Base-by-base conservation (phyloP, 2,113 vertebrate genomes). In the Mugil cephalus region DNA sequence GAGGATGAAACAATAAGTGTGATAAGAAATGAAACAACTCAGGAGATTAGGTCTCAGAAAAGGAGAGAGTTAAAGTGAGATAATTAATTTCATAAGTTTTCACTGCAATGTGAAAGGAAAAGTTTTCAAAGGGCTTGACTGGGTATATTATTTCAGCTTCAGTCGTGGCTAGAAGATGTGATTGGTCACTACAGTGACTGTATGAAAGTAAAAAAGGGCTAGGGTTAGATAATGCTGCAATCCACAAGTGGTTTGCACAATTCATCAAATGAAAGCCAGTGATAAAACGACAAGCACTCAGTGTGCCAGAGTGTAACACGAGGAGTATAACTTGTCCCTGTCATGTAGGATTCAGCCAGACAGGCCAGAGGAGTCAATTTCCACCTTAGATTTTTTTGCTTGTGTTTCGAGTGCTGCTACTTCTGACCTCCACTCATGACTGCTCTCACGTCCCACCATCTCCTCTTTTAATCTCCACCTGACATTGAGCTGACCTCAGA, bases 1-100 rank as follows among this genome's bases (percentile, higher is more conserved):
- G 13, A 76, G 24, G 58, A 47, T n/a, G 43, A 46, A 54, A 42
- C 11, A 17, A 40, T 52, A 2, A 10, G 35, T 77, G 19, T 34
- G 76, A 82, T 82, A 69, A 74, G 69, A 67, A 35, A 68, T 7
- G 40, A 75, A 10, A 61, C 35, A 14, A 4, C 11, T 53, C 17
- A 18, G 19, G 13, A 9, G 38, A 75, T 73, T 56, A 72, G 40
- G 42, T 69, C 46, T 68, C 59, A 40, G 21, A 34, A 64, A 72
- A 35, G 67, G 12, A 65, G 46, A 60, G 36, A 81, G 58, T 68
- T 55, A 52, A 63, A 0, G 38, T 54, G 55, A 48, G 46, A 14
- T 55, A 77, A 77, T 63, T 79, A 67, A 79, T 83, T 76, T 81
- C 19, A 46, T 17, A 75, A 86, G 69, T 80, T 74, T 35, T 47